These are phyloP conservation scores for Cuculus canorus DNA, from an alignment of 2,797 vertebrate species.

Conservation along the genomic window DNA sequence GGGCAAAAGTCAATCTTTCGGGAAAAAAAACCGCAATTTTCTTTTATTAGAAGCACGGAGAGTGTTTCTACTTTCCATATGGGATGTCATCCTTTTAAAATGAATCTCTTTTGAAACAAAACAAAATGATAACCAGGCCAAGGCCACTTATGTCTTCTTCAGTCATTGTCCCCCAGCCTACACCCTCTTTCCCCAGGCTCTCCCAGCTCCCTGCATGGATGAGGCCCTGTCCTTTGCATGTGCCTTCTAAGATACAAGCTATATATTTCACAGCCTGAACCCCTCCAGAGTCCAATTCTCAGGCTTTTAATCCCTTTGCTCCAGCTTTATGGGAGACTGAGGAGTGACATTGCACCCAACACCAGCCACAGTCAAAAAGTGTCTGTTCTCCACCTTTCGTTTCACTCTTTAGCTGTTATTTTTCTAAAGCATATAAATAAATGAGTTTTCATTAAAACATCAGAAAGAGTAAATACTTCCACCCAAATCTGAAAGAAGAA, in stretches of 20 bases:
- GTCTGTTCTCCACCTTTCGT: neutral
- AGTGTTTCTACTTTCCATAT: neutral
- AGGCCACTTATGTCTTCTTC: rapidly evolving
- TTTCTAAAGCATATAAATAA: neutral
- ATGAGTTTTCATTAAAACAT: neutral
- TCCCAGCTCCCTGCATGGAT: neutral
- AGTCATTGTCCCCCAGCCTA: neutral
- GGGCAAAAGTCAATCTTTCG: neutral
- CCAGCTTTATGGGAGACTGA: neutral
- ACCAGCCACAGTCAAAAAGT: neutral
- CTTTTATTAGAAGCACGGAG: neutral
- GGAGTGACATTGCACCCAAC: neutral
- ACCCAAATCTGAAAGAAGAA: neutral
- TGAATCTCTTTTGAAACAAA: neutral
- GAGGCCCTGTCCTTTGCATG: neutral
- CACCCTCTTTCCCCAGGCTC: neutral
- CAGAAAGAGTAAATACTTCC: neutral
- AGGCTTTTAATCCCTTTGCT: neutral
- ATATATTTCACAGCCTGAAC: neutral
- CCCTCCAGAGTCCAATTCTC: neutral
- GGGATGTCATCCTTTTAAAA: neutral
- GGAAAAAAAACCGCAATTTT: neutral
- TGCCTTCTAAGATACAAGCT: neutral
- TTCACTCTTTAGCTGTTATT: rapidly evolving
- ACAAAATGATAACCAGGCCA: rapidly evolving